Percentiles rank a stretch among this genome's conserved stretches.
Evolutionary conservation across 1,140 invertebrate species (phyloP).

Genomic region (Pinna nobilis): DNA sequence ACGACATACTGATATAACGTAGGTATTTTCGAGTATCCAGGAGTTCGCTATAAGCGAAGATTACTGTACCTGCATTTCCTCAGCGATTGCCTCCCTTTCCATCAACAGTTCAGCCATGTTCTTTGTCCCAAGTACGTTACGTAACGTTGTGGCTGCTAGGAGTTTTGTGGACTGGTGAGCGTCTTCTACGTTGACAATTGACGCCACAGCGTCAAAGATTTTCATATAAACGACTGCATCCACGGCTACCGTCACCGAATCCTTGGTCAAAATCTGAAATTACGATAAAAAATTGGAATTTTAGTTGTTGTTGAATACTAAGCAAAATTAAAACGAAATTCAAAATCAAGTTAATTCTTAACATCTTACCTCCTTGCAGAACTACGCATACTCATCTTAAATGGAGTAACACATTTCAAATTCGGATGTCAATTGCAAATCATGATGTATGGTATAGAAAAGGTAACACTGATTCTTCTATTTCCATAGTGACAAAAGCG

Average conservation of each 20-base stretch:
- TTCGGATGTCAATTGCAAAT: too few species aligned
- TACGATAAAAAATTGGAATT: neutral
- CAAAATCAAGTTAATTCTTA: neutral
- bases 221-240: slow-evolving; percentile 93
- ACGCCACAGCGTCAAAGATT: slow-evolving; percentile 95
- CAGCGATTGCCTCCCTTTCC: slow-evolving; percentile 92
- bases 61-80: slow-evolving; percentile 88
- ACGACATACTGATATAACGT: too few species aligned
- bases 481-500: too few species aligned
- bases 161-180: slow-evolving; percentile 81
- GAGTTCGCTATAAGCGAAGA: too few species aligned
- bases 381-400: too few species aligned
- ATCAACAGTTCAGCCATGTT: slow-evolving; percentile 91
- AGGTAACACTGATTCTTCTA: too few species aligned
- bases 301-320: neutral
- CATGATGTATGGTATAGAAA: too few species aligned
- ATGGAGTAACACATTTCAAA: too few species aligned
- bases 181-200: slow-evolving; percentile 97
- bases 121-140: slow-evolving; percentile 92
- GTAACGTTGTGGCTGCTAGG: slow-evolving; percentile 77
- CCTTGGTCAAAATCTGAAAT: slow-evolving; percentile 88
- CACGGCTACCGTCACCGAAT: slow-evolving; percentile 93
- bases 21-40: too few species aligned
- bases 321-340: neutral
- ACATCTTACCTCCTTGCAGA: neutral